phyloP scores from a whole-genome alignment of 2,888 invertebrate species.

The Ceramica pisi region DNA sequence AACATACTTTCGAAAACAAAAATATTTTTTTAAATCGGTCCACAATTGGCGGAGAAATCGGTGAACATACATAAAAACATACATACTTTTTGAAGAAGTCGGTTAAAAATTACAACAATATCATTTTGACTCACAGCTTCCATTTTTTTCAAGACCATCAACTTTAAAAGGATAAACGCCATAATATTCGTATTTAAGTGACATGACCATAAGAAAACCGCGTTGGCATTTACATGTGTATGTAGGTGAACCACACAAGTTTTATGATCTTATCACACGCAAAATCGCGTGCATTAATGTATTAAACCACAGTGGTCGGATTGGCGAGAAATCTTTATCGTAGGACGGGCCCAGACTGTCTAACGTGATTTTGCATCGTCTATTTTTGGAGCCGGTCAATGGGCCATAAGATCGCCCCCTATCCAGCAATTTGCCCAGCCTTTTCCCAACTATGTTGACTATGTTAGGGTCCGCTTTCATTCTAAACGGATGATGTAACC shows the following conservation, averaged over 20 bases:
- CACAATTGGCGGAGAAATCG: no score
- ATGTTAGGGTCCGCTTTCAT: neutral
- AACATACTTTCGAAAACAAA: no score
- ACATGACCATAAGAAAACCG: constrained; percentile 18
- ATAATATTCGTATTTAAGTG: constrained; percentile 52
- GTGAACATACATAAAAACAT: no score
- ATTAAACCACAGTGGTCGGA: constrained; percentile 23
- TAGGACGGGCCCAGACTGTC: constrained; percentile 17
- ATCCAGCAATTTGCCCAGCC: neutral
- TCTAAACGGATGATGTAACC: neutral
- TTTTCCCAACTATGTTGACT: neutral
- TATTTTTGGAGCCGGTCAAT: constrained; percentile 13
- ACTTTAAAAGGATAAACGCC: constrained; percentile 36
- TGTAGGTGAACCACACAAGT: constrained; percentile 32
- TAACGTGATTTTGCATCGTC: constrained; percentile 19
- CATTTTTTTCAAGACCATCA: constrained; percentile 32
- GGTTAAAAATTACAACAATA: constrained; percentile 1
- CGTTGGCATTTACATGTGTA: constrained; percentile 28
- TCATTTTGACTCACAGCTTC: constrained; percentile 7
- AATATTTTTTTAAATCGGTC: no score
- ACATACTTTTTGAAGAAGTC: no score
- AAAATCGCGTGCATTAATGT: constrained; percentile 42
- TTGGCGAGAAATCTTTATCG: constrained; percentile 40
- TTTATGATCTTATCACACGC: constrained; percentile 42
- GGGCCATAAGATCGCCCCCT: neutral